Percentiles rank a stretch among this genome's conserved stretches.
phyloP scores from a whole-genome alignment of 2,888 invertebrate genomes.

The Agonopterix heracliana region DNA sequence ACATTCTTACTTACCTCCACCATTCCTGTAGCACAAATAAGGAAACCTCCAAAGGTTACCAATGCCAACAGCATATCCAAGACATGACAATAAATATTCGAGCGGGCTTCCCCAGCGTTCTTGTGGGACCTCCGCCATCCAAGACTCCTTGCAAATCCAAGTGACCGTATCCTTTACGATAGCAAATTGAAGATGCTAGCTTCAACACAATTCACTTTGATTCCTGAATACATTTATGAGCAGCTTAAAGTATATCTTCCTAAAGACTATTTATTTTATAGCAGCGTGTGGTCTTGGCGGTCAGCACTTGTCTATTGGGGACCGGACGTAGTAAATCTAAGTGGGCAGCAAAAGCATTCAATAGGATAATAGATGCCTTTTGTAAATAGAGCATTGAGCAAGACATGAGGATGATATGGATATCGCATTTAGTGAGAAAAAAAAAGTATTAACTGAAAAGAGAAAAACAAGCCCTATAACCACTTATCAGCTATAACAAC shows the following conservation, averaged over 20 bases:
- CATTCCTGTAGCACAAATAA: constrained; percentile 89
- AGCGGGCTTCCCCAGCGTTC: constrained; percentile 85
- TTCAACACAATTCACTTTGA: constrained; percentile 15
- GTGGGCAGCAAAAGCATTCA: constrained; percentile 3
- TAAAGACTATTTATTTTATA: no score
- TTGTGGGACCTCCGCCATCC: constrained; percentile 51
- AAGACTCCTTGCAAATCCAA: constrained; percentile 20
- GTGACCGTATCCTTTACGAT: constrained; percentile 21
- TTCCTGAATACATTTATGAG: constrained; percentile 12
- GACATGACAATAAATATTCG: constrained; percentile 87
- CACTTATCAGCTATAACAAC: no score
- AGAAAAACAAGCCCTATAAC: no score
- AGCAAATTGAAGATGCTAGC: constrained; percentile 38
- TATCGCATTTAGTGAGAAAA: no score
- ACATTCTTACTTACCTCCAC: constrained; percentile 79
- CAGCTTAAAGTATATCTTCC: no score
- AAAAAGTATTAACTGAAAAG: no score
- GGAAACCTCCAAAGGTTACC: constrained; percentile 93
- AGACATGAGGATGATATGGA: not conserved
- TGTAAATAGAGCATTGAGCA: not conserved
- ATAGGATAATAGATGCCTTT: constrained; percentile 17
- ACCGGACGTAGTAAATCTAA: no score
- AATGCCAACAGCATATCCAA: constrained; percentile 90
- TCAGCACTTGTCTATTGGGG: not conserved
- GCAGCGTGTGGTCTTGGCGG: not conserved